Conservation (phyloP, 2,888 invertebrate genomes). For the Meloe dianella region DNA sequence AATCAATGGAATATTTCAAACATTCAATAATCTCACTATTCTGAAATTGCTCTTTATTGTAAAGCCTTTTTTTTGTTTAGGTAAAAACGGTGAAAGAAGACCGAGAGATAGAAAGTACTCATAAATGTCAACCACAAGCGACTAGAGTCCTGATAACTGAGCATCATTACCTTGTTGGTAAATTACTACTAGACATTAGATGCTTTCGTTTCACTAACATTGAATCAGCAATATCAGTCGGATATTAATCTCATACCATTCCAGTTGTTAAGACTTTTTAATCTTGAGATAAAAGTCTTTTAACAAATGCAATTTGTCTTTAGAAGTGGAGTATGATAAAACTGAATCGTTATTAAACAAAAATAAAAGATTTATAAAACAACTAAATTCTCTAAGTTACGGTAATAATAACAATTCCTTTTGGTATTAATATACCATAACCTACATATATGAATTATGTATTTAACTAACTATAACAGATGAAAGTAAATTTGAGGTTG, state of each 20-base stretch:
- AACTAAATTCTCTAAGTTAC: background rate
- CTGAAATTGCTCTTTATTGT: too few species aligned
- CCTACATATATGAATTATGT: background rate
- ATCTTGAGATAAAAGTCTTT: slow-evolving; percentile 8
- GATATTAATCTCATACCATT: slow-evolving; percentile 3
- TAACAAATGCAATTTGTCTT: slow-evolving; percentile 3
- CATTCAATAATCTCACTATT: too few species aligned
- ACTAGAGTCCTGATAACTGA: background rate
- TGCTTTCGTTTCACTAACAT: background rate
- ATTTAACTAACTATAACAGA: background rate
- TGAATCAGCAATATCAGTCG: slow-evolving; percentile 2
- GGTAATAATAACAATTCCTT: background rate
- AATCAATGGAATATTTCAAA: too few species aligned
- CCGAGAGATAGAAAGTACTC: background rate
- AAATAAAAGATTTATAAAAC: background rate
- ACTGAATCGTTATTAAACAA: background rate
- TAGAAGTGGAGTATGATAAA: background rate
- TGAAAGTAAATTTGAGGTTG: slow-evolving; percentile 8
- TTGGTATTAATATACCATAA: background rate
- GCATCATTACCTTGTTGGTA: slow-evolving; percentile 12
- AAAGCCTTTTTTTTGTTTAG: background rate
- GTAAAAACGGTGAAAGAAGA: background rate
- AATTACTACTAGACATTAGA: slow-evolving; percentile 15
- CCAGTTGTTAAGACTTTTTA: background rate
- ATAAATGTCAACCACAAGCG: slow-evolving; percentile 12